These are phyloP conservation scores for Alethe diademata DNA, from an alignment of 2,113 vertebrate genomes.

Conservation along the genomic window DNA sequence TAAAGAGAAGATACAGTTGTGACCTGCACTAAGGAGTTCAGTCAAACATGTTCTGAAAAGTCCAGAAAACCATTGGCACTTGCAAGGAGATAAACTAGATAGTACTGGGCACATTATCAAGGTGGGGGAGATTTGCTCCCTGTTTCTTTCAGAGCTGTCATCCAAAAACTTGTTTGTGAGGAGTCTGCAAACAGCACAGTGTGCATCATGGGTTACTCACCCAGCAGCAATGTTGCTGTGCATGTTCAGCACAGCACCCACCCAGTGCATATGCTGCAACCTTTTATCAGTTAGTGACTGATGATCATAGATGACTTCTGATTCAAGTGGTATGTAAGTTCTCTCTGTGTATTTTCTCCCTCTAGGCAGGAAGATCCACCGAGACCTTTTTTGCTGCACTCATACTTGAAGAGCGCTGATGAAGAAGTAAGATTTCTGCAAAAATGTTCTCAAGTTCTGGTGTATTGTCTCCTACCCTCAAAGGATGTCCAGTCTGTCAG, in stretches of 20 bases:
- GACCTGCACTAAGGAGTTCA: neutral
- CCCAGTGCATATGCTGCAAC: neutral
- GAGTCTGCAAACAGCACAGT: neutral
- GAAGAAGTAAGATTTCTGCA: constrained; percentile 92
- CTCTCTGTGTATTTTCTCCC: neutral
- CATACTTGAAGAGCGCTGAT: constrained; percentile 84
- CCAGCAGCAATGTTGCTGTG: neutral
- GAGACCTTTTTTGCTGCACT: constrained; percentile 86
- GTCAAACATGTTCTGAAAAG: neutral
- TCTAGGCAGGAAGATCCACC: constrained; percentile 88
- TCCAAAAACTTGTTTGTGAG: neutral
- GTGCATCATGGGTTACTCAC: neutral
- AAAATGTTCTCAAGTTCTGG: constrained; percentile 88
- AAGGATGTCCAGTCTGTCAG: constrained; percentile 89
- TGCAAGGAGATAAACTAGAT: neutral
- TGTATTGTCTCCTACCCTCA: constrained; percentile 88
- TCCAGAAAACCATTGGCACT: neutral
- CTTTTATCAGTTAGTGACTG: neutral
- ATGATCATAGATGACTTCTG: neutral
- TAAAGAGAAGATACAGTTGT: neutral
- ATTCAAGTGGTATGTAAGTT: neutral
- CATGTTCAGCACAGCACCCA: neutral
- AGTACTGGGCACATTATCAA: neutral
- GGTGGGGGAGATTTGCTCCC: neutral
- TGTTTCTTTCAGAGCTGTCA: neutral